Evolutionary conservation across 2,888 invertebrate genomes (phyloP).

Genomic region (Agonum fuliginosum): DNA sequence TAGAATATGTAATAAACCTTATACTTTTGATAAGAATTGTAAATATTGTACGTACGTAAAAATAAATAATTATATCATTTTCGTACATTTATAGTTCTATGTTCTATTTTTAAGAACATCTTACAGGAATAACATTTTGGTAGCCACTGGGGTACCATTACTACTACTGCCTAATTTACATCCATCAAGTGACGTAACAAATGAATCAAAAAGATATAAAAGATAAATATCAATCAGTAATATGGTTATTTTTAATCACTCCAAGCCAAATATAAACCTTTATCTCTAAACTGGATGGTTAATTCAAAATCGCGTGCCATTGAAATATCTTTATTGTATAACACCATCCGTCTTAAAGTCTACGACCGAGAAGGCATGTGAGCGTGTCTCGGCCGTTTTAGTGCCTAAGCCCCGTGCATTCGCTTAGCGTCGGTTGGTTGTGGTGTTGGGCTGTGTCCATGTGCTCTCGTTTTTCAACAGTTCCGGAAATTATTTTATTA

Average conservation of each 20-base stretch:
- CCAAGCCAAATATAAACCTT: background rate
- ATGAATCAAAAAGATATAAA: background rate
- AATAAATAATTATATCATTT: conserved; percentile 1
- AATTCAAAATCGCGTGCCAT: conserved; percentile 1
- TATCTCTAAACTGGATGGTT: conserved; percentile 45
- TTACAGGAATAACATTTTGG: background rate
- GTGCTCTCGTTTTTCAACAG: conserved; percentile 29
- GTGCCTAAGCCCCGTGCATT: conserved; percentile 55
- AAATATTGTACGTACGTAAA: conserved; percentile 13
- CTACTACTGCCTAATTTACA: background rate
- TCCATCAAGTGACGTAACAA: conserved; percentile 17
- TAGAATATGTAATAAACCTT: background rate
- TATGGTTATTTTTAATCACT: background rate
- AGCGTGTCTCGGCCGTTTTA: conserved; percentile 54
- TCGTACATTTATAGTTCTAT: too few relatives aligned
- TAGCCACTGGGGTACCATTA: background rate
- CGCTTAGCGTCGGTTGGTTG: conserved; percentile 52
- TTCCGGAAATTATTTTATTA: background rate
- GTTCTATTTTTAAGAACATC: too few relatives aligned
- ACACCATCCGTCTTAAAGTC: conserved; percentile 53
- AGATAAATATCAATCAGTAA: conserved; percentile 21
- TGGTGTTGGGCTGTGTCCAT: conserved; percentile 33
- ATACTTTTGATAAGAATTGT: background rate
- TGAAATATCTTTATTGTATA: conserved; percentile 27
- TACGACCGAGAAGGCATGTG: conserved; percentile 56